phyloP scores from a whole-genome alignment of 1,140 invertebrate species.

The Agrilus planipennis region DNA sequence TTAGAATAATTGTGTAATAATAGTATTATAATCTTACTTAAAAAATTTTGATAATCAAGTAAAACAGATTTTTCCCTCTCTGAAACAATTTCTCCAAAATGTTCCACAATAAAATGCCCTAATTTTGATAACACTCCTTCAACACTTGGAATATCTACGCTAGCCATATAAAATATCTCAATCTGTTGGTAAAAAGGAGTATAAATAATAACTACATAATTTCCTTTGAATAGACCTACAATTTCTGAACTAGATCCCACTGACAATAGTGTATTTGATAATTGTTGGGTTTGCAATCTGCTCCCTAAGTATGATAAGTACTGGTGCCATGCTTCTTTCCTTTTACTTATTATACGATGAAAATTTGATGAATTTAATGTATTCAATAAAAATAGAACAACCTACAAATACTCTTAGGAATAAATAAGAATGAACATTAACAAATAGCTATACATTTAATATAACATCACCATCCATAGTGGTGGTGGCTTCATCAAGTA shows the following conservation, averaged over 20 bases:
- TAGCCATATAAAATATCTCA: constrained; percentile 19
- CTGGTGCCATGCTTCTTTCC: too few species aligned
- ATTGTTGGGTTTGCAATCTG: too few species aligned
- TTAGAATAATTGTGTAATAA: not conserved
- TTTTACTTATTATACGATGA: too few species aligned
- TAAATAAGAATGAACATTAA: too few species aligned
- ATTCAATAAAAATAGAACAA: not conserved
- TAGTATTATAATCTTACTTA: constrained; percentile 11
- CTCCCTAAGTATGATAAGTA: too few species aligned
- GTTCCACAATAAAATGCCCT: constrained; percentile 16
- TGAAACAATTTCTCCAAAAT: constrained; percentile 15
- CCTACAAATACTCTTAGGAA: too few species aligned
- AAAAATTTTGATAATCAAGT: constrained; percentile 15
- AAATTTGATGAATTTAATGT: not conserved
- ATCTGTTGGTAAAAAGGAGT: too few species aligned
- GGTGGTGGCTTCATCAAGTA: constrained; percentile 22
- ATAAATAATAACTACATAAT: too few species aligned
- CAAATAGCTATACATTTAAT: constrained; percentile 14
- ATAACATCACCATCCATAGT: constrained; percentile 26
- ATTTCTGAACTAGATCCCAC: too few species aligned
- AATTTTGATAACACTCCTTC: constrained; percentile 15
- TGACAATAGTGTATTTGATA: too few species aligned
- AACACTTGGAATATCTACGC: constrained; percentile 14
- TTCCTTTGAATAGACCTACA: too few species aligned
- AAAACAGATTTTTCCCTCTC: constrained; percentile 16